Base-by-base conservation (phyloP, 2,113 vertebrate genomes). In the Bungarus multicinctus region DNA sequence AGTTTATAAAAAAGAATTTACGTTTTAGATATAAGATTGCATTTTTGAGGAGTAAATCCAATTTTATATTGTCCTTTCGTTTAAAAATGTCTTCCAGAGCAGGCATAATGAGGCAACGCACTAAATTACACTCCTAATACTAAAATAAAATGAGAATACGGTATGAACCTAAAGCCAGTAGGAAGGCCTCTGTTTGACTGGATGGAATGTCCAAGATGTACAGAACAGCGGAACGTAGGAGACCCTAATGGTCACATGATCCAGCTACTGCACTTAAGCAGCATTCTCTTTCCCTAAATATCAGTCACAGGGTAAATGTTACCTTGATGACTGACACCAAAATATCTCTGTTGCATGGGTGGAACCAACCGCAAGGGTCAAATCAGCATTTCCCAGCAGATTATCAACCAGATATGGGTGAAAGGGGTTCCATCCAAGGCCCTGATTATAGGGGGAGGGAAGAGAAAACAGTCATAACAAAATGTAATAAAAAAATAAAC, bases 81-180 rank as follows among this genome's bases (percentile, higher is more conserved):
- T 55, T 85, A 43, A 45, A 86, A 85, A 4, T 30, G 30, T 57
- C 25, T 88, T 10, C 43, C n/a, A 64, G 10, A 91, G 60, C 85
- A 4, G 43, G 18, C 81, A 85, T 90, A 20, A 2, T 34, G 95
- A 90, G 57, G 14, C 4, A 86, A 1, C 16, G 25, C 93, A 52
- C 4, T 86, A 92, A 45, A 91, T n/a, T 85, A 45, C 5, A 89
- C 12, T 9, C 50, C 39, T 92, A 57, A 30, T 39, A 39, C 34
- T 39, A 34, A 93, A 14, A 69, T 34, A 69, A 69, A 3, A 89
- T 5, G 0, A 0, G 0, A 94, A 22, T 9, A 23, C 14, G 34
- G 12, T 34, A 16, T 91, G 64, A 22, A 23, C 22, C 81, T 91
- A 52, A 91, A 52, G 64, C 52, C 64, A 54, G 22, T 52, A 39